Base-by-base conservation (phyloP, 1,140 invertebrate genomes). In the Bradysia coprophila region DNA sequence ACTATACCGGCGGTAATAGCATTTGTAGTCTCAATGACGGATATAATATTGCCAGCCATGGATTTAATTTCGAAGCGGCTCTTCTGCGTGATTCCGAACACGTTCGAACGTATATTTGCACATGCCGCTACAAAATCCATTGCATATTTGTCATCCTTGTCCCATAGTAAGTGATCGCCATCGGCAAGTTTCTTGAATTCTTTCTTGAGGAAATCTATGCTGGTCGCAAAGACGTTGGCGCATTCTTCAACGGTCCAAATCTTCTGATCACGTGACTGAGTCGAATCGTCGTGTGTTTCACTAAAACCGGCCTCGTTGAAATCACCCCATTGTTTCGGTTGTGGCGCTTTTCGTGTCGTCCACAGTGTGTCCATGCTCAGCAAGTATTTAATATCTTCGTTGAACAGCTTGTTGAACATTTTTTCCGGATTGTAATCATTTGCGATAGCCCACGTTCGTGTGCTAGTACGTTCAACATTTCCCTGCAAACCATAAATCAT, bases 1-100 rank as follows among this genome's bases (percentile, higher is more conserved):
- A 94, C 85, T 3, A 98, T 64, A 0, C 92, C 95, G 19, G 92
- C 92, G 34, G 98, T 82, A 45, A 98, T 88, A 0, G 95, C 94
- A 59, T 99, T 99, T 3, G 94, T 96, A 3, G 94, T 95, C 1
- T 95, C 94, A 56, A 99, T 98, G 0, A 95, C 95, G 34, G 95
- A 93, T 53, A 98, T 95, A 45, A 98, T 98, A 51, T 88, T 88
- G 2, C 95, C 94, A 10, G 95, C 95, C 86, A 98, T 97, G 21
- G 94, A 87, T 74, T 98, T 98, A 3, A 96, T 81, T 53, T 95
- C 88, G 64, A 97, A 98, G 40, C 81, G 68, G 1, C 81, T 84
- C 55, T 96, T 93, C 37, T 75, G 69, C 33, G 69, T 57, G 56
- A 98, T 98, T 34, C 78, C 74, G 65, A 98, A 99, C 49, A 97